These are phyloP conservation scores for Indicator indicator DNA, from an alignment of 2,113 vertebrate genomes.

Conservation along the genomic window DNA sequence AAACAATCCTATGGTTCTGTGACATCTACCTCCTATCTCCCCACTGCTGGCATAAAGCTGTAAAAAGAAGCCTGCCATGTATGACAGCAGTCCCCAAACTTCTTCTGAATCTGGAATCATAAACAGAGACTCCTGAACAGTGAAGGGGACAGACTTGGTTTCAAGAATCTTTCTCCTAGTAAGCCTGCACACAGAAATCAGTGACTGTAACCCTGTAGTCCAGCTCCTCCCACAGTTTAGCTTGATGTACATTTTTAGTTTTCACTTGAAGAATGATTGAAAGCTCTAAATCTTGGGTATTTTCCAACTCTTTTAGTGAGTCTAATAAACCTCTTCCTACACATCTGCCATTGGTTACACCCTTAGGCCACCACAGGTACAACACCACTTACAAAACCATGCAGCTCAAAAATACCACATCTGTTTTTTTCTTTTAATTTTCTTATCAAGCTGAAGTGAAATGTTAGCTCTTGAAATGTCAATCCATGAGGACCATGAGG, in stretches of 20 bases:
- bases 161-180: not conserved
- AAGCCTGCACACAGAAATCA: not conserved
- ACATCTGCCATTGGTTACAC: not conserved
- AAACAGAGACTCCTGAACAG: not conserved
- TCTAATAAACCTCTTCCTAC: not conserved
- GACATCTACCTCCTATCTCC: not conserved
- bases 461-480: conserved; percentile 4
- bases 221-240: not conserved
- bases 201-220: not conserved
- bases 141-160: not conserved
- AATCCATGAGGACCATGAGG: not conserved
- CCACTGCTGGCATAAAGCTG: not conserved
- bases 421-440: not conserved
- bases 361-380: not conserved
- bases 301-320: not conserved
- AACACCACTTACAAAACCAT: not conserved
- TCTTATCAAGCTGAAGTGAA: not conserved
- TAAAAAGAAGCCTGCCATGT: not conserved
- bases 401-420: not conserved
- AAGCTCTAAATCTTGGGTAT: not conserved
- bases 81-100: not conserved
- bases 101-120: not conserved
- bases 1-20: too few relatives aligned
- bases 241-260: not conserved
- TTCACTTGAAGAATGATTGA: not conserved